A percentile compares a stretch with the other conserved stretches of the same genome.
Conservation (phyloP, 2,113 vertebrate genomes). For the Nibea coibor region DNA sequence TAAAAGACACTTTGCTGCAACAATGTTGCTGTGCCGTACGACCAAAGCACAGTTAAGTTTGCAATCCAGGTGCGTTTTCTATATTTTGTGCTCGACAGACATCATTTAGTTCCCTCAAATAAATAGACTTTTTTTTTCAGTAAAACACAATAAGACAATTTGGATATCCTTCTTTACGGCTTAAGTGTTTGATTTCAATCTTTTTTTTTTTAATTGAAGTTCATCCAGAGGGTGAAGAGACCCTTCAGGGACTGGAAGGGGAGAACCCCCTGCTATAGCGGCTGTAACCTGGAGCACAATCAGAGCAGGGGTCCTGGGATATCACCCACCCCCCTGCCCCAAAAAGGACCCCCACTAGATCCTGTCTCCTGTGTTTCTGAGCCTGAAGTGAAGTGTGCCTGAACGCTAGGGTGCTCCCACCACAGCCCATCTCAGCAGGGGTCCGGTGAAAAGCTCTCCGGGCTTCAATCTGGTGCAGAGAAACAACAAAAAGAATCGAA, state of each 20-base stretch:
- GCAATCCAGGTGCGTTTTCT: background rate
- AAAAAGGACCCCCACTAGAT: constrained; percentile 49
- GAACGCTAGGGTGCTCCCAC: constrained; percentile 39
- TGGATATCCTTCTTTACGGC: background rate
- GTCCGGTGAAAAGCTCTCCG: constrained; percentile 58
- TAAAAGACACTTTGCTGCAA: background rate
- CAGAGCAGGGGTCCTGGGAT: constrained; percentile 75
- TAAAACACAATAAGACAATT: background rate
- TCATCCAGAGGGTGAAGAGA: constrained; percentile 61
- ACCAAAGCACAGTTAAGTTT: background rate
- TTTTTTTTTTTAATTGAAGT: constrained; percentile 62
- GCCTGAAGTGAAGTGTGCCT: constrained; percentile 64
- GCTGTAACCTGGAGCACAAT: constrained; percentile 72
- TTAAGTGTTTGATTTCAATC: constrained; percentile 41
- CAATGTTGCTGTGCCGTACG: background rate
- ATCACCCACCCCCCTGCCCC: constrained; percentile 61
- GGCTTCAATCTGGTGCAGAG: constrained; percentile 67
- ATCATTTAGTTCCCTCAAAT: background rate
- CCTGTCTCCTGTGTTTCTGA: constrained; percentile 34
- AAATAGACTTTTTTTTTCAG: background rate
- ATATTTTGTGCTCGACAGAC: no score
- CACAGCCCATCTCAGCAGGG: constrained; percentile 75
- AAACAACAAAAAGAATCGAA: constrained; percentile 74
- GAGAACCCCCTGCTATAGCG: constrained; percentile 51
- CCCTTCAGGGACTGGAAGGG: constrained; percentile 39